Base-by-base conservation (phyloP, 2,113 vertebrate species). In the Butorides virescens region DNA sequence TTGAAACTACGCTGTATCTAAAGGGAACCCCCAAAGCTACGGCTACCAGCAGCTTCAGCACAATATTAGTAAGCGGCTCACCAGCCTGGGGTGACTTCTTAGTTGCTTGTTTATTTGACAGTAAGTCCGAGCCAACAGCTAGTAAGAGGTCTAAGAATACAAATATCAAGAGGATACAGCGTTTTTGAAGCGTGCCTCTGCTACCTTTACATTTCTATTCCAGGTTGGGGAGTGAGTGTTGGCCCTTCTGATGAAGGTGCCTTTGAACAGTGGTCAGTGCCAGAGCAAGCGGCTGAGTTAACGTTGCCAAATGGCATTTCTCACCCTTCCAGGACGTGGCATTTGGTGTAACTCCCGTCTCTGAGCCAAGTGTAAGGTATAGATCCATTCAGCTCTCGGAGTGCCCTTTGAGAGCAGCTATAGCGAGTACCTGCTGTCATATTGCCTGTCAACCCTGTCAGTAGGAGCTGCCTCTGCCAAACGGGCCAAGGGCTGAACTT, bases 321-420 rank as follows among this genome's bases (percentile, higher is more conserved):
- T 61, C 0, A 1, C 30, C 46, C 30, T 88, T 70, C n/a, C 8
- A 42, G 47, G 37, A 10, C 1, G 1, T n/a, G 1, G 1, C 1
- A 2, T 52, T 62, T 37, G 55, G 17, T 61, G 0, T 55, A 22
- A 20, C 8, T 73, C 11, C 39, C 56, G 58, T 36, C 37, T 73
- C 18, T 21, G 22, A 55, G 83, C 30, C 49, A 49, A 9, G 3
- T 2, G 11, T 46, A 18, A 88, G 12, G 29, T 67, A 2, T 4
- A 4, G 2, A 3, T n/a, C n/a, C 22, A 2, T 75, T 81, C 22
- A 27, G 0, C 3, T 42, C 46, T 30, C 20, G 3, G 7, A 3
- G 12, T 71, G 50, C 61, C 26, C 61, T 92, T 29, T 59, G 52
- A 32, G 61, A 55, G 25, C 2, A 37, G 68, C 89, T 74, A 0